Conservation (phyloP, 2,113 vertebrate species). For the Sinocyclocheilus rhinocerous region DNA sequence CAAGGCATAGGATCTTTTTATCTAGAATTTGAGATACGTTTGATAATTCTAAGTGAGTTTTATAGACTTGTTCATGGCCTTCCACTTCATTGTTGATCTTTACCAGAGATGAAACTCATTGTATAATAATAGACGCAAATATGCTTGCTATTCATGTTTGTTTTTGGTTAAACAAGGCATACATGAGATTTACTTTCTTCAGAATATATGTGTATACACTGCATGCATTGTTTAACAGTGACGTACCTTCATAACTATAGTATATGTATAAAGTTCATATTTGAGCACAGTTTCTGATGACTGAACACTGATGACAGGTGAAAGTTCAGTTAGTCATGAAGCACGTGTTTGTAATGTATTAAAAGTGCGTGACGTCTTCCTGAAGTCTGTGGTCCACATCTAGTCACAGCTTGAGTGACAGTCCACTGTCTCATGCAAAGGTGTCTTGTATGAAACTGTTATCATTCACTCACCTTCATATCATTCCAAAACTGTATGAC, state of each 20-base stretch:
- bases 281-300: neutral
- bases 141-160: no score
- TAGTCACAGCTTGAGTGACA: neutral
- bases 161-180: neutral
- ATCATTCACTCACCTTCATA: neutral
- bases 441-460: neutral
- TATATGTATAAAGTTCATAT: conserved; percentile 21
- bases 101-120: neutral
- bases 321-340: conserved; percentile 5
- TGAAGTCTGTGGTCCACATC: neutral
- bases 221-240: neutral
- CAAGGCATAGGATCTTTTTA: no score
- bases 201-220: neutral
- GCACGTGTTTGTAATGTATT: neutral
- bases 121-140: no score
- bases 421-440: neutral
- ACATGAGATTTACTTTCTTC: neutral
- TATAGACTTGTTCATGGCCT: neutral
- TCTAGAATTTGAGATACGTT: neutral
- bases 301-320: neutral
- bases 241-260: conserved; percentile 23
- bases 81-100: neutral
- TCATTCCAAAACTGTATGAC: neutral
- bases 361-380: neutral
- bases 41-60: neutral